Conservation (phyloP, 2,888 invertebrate genomes). For the Plagiodera versicolora region DNA sequence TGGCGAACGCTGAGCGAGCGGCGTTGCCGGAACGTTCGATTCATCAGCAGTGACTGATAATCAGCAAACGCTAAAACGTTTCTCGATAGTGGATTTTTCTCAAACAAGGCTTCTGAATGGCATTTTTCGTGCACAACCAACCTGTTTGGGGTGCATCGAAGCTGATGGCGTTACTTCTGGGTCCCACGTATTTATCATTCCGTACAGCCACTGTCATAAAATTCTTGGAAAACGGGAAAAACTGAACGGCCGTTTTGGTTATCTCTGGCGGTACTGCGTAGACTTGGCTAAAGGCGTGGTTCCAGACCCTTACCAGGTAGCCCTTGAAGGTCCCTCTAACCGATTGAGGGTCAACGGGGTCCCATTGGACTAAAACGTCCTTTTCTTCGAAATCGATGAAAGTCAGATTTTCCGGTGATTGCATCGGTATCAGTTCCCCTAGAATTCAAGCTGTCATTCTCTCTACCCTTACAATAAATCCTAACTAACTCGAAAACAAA, state of each 20-base stretch:
- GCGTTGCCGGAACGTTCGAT: too few species aligned
- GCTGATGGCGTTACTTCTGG: constrained; percentile 43
- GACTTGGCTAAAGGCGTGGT: constrained; percentile 43
- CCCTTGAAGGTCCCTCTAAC: constrained; percentile 46
- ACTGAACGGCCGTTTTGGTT: constrained; percentile 42
- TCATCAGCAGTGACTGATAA: too few species aligned
- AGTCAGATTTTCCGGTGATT: constrained; percentile 43
- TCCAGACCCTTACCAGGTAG: constrained; percentile 46
- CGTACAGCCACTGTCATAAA: constrained; percentile 46
- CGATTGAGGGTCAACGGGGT: constrained; percentile 37
- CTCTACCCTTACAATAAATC: too few species aligned
- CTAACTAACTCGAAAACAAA: too few species aligned
- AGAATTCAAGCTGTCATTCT: too few species aligned
- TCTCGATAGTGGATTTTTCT: too few species aligned
- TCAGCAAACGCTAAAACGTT: too few species aligned
- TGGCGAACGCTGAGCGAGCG: too few species aligned
- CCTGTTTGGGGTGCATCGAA: constrained; percentile 49
- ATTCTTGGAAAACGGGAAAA: constrained; percentile 47
- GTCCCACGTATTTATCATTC: constrained; percentile 48
- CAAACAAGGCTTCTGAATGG: too few species aligned
- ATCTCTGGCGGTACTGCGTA: constrained; percentile 44
- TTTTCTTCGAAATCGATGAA: constrained; percentile 40
- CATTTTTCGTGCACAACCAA: too few species aligned
- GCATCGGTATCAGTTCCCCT: constrained; percentile 45
- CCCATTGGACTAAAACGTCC: constrained; percentile 44